Evolutionary conservation across 2,113 vertebrate species (phyloP), one percentile per base, ranked within the genome.

Genomic region (Xiphias gladius): DNA sequence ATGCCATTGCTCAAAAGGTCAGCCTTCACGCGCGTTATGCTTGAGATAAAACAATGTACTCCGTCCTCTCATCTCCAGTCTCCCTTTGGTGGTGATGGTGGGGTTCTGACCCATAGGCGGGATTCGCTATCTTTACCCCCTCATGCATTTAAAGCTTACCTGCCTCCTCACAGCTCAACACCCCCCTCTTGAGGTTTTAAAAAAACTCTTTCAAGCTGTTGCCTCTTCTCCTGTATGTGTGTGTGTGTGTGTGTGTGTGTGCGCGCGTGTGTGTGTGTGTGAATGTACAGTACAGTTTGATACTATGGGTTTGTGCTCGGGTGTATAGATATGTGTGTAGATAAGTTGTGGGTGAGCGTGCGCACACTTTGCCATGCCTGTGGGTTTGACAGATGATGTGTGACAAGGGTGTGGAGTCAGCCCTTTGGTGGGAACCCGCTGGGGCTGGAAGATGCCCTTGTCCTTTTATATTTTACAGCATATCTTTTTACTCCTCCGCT

Each of bases 401-500:
- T 93, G 93, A 94, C 92, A 94, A 90, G 85, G 90, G 85, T 91
- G 90, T 92, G 90, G 88, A 94, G 90, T 93, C 91, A 93, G 93
- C 93, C 91, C 92, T 94, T 94, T 91, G 90, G 87, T 88, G 89
- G 83, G 83, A 82, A 86, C 89, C 93, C 76, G 17, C 79, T 81
- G 90, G 90, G 92, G 88, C 85, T 87, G 68, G 80, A 87, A 83
- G 88, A 92, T 89, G 88, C 80, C 91, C 92, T 93, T 92, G 91
- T 93, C 88, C 80, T 91, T 90, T 92, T 73, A 80, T 87, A 91
- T 92, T 92, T 92, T 79, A 91, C 83, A 85, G 79, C 82, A 61
- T 81, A 86, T 92, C 80, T 91, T 80, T 89, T 78, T 81, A 80
- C 87, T 91, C 82, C n/a, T 72, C 62, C 9, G 65, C 74, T 50